phyloP scores from a whole-genome alignment of 2,797 vertebrate genomes.

The Tenualosa thibaudeaui region DNA sequence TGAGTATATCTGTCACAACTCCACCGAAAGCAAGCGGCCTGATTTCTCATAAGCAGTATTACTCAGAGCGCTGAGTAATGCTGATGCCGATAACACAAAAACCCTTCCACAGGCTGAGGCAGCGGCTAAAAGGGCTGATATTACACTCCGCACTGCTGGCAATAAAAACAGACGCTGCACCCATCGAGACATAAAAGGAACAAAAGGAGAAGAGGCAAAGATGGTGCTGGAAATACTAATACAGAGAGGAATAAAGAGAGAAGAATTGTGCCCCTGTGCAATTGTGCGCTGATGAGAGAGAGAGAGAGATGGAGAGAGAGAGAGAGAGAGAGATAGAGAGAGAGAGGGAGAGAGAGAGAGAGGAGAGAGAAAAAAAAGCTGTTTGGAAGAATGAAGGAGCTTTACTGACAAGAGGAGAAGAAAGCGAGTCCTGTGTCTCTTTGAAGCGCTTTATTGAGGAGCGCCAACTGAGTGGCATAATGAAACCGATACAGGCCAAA shows the following conservation, averaged over 20 bases:
- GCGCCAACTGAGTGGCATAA: slow-evolving; percentile 41
- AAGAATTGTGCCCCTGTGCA: neutral
- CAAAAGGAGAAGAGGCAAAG: neutral
- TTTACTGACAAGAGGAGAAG: neutral
- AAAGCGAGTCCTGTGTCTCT: neutral
- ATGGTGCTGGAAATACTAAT: neutral
- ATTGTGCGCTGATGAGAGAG: too few relatives aligned
- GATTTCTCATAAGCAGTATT: slow-evolving; percentile 19
- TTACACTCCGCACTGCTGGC: slow-evolving; percentile 2
- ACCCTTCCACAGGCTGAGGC: neutral
- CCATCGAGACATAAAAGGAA: neutral
- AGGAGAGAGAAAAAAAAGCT: neutral
- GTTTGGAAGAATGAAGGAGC: neutral
- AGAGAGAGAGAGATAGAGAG: too few relatives aligned
- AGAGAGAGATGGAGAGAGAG: neutral
- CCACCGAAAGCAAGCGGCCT: neutral
- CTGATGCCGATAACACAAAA: neutral
- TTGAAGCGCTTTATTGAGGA: slow-evolving; percentile 43
- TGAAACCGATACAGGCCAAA: slow-evolving; percentile 45
- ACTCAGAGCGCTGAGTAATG: neutral
- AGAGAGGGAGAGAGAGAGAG: neutral
- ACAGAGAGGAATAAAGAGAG: neutral
- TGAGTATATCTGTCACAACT: neutral
- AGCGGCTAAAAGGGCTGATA: neutral
- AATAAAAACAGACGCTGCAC: neutral